Base-by-base conservation (phyloP, 2,113 vertebrate species). In the Corythoichthys haematopterus region DNA sequence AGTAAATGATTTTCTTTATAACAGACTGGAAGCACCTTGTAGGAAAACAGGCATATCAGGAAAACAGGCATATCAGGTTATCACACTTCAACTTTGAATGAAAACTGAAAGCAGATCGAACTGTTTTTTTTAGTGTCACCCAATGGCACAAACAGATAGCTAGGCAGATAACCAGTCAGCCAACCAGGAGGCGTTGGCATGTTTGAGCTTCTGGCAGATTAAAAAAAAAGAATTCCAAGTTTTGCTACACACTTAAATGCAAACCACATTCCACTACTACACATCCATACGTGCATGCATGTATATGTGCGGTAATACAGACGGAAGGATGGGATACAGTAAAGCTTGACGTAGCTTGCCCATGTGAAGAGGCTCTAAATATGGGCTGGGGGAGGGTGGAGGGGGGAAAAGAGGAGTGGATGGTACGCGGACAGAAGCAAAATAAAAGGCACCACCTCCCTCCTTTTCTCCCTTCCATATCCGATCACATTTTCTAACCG, bases 351-450 rank as follows among this genome's bases (percentile, higher is more conserved):
- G 81, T 84, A 78, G 84, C 80, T 76, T 82, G 80, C 80, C 80
- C 82, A 84, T 85, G 83, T 83, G 85, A 89, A 89, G 83, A 86
- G 78, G 81, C 83, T 87, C 77, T 80, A 80, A 85, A 89, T 83
- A 85, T 76, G 84, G 83, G 85, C 67, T 83, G 72, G 64, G 40
- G 71, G 64, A 70, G 46, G 70, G 65, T 40, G 55, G 76, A 33
- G 6, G 37, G 40, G 58, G 5, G 11, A 5, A 2, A 11, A 15
- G 6, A 53, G 28, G 11, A 69, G 68, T 8, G 55, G 56, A 61
- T 15, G 45, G 53, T 52, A 79, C 69, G 62, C 64, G 47, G 67
- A 80, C 58, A 80, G 62, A 76, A 61, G 72, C 73, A 64, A 83
- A 82, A 88, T 81, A 88, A 45, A 83, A 71, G 72, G 79, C 59